Conservation (phyloP, 1,140 invertebrate genomes). For the Neodiprion pinetum region DNA sequence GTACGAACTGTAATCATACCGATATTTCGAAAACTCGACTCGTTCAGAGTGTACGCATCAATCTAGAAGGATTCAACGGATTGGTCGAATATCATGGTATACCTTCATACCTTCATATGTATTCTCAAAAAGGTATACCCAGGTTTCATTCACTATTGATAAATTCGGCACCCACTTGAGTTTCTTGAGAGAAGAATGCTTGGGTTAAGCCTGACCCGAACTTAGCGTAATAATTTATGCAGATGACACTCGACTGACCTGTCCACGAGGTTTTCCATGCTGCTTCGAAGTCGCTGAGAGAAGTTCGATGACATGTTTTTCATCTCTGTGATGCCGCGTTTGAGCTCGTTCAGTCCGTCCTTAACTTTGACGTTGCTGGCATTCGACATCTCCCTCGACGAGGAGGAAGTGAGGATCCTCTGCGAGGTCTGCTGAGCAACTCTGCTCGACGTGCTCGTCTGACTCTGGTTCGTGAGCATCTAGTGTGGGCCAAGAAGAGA, state of each 20-base stretch:
- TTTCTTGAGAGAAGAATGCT: no score
- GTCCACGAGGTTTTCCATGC: conserved; percentile 59
- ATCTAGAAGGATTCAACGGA: no score
- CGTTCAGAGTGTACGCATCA: no score
- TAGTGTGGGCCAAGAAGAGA: not conserved
- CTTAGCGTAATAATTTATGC: no score
- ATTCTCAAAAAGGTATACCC: no score
- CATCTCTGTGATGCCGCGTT: conserved; percentile 66
- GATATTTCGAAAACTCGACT: no score
- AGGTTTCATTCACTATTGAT: no score
- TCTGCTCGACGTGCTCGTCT: conserved; percentile 43
- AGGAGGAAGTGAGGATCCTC: conserved; percentile 56
- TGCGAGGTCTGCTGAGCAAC: conserved; percentile 50
- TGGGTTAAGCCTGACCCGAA: no score
- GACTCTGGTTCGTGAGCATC: conserved; percentile 49
- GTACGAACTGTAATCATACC: no score
- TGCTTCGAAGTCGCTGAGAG: conserved; percentile 50
- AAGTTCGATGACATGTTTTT: conserved; percentile 63
- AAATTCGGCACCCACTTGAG: no score
- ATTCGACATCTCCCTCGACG: conserved; percentile 58
- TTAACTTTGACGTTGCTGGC: conserved; percentile 57
- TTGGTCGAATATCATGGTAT: no score
- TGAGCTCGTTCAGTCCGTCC: conserved; percentile 63
- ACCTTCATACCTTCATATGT: no score
- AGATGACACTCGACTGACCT: conserved; percentile 37